Base-by-base conservation (phyloP, 2,113 vertebrate genomes). In the Trogon melanurus region DNA sequence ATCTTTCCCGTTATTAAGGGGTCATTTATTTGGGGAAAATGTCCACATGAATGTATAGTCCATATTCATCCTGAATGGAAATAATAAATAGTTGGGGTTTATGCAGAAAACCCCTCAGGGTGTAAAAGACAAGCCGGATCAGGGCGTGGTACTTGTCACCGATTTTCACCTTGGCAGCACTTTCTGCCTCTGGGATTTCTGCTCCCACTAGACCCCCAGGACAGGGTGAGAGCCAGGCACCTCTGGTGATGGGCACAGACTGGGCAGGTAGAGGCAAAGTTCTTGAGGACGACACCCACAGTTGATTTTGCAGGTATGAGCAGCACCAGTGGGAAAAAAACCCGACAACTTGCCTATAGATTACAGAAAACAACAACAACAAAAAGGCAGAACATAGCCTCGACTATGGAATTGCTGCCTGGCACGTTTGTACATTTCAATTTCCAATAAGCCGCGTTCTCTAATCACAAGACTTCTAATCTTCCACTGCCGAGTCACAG, bases 401-500 rank as follows among this genome's bases (percentile, higher is more conserved):
- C 9, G 3, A 36, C 53, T 88, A 91, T 76, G 60, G 89, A 97
- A 96, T 91, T 97, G 89, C 95, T 95, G 97, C 89, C 95, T 94
- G 91, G 97, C 82, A 98, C 97, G 79, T 94, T 96, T 93, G 95
- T 98, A 98, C 97, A 97, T 98, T 98, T 98, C 97, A 97, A 97
- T 98, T 98, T 97, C 96, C 97, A 97, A 95, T 97, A 96, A 95
- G 79, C 90, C 34, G 34, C 32, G n/a, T 96, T 97, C 96, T 95
- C 93, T 98, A 98, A 98, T 98, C 97, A 97, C 96, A 97, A 73
- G 96, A 94, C 96, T 97, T 97, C 97, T 98, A 98, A 98, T 98
- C 97, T 97, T 96, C 95, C 93, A 95, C 97, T 96, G 94, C 95
- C 73, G 83, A 97, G 96, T 91, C 96, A 86, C 95, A 80, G 87